phyloP scores from a whole-genome alignment of 2,113 vertebrate genomes.

The Illadopsis cleaveri region DNA sequence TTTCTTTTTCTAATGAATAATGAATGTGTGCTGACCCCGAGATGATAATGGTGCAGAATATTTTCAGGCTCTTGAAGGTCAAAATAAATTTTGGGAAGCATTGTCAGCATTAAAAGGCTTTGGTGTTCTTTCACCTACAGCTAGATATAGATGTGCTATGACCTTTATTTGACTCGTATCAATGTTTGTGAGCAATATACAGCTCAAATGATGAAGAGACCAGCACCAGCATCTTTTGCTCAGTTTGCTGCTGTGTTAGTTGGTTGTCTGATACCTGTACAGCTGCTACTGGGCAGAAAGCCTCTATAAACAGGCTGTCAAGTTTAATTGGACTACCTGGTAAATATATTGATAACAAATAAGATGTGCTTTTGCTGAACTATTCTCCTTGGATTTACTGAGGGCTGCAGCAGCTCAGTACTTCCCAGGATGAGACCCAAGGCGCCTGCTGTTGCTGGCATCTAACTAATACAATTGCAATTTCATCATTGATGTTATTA shows the following conservation, averaged over 20 bases:
- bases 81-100: constrained; percentile 30
- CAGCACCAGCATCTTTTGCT: constrained; percentile 1
- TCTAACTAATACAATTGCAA: not conserved
- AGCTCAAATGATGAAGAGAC: not conserved
- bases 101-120: constrained; percentile 17
- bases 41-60: constrained; percentile 17
- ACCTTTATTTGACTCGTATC: constrained; percentile 25
- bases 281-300: constrained; percentile 25
- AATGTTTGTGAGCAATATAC: not conserved
- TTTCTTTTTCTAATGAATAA: constrained; percentile 44
- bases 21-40: constrained; percentile 26
- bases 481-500: not conserved
- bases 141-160: not conserved
- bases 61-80: constrained; percentile 40
- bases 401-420: not conserved
- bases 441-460: not conserved
- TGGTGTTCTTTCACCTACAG: constrained; percentile 30
- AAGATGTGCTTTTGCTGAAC: not conserved
- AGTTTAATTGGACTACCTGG: constrained; percentile 12
- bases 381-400: not conserved
- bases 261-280: not conserved
- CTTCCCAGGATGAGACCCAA: not conserved
- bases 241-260: not conserved
- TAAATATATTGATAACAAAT: constrained; percentile 44
- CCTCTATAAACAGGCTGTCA: constrained; percentile 7